Percentiles rank a stretch among this genome's conserved stretches.
phyloP scores from a whole-genome alignment of 2,797 vertebrate species.

The Chiloscyllium punctatum region DNA sequence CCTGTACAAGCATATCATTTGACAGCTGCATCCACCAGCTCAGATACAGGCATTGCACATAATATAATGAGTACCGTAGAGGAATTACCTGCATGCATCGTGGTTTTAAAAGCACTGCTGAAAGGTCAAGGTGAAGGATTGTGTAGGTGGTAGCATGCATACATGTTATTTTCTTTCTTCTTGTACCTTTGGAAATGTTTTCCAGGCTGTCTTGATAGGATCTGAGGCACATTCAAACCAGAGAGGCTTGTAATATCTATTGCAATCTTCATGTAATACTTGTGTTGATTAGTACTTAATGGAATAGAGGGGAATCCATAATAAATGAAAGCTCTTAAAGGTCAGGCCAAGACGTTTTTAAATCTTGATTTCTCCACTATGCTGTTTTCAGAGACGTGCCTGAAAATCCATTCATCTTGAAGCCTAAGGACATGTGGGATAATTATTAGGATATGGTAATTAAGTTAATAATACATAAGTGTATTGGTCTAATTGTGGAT shows the following conservation, averaged over 20 bases:
- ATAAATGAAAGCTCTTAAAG: neutral
- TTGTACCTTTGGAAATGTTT: neutral
- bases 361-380: neutral
- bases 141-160: neutral
- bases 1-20: neutral
- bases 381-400: neutral
- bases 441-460: neutral
- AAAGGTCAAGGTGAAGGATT: neutral
- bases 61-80: neutral
- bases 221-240: no score
- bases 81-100: neutral
- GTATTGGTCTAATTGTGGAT: neutral
- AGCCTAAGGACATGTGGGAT: neutral
- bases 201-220: neutral
- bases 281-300: neutral
- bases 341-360: neutral
- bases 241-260: no score
- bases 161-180: neutral
- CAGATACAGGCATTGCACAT: neutral
- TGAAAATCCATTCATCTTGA: neutral
- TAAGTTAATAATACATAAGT: neutral
- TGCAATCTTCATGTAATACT: neutral
- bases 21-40: neutral
- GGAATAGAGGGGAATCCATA: neutral
- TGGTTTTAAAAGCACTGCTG: neutral